Evolutionary conservation across 1,140 invertebrate species (phyloP).

Genomic region (Anthonomus grandis): DNA sequence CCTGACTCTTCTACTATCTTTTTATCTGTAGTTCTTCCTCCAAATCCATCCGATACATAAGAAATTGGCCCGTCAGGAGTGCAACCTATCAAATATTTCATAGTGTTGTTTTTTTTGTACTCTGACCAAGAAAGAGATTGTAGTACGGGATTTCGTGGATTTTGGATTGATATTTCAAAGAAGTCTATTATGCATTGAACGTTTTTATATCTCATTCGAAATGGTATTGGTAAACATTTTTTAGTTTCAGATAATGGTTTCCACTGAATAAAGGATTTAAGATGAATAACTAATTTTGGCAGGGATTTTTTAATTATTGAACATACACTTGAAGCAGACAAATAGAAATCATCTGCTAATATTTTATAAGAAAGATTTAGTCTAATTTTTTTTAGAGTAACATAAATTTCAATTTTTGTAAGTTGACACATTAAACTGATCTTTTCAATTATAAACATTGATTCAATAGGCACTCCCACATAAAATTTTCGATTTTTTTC

Average conservation of each 20-base stretch:
- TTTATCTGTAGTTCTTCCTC: slow-evolving; percentile 45
- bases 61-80: slow-evolving; percentile 49
- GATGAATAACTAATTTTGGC: not conserved
- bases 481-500: no score
- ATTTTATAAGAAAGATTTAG: no score
- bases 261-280: slow-evolving; percentile 16
- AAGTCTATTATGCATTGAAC: slow-evolving; percentile 32
- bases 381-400: no score
- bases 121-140: slow-evolving; percentile 43
- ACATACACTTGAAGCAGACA: no score
- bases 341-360: no score
- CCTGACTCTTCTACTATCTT: slow-evolving; percentile 42
- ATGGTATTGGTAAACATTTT: slow-evolving; percentile 12
- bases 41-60: slow-evolving; percentile 49
- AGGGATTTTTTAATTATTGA: no score
- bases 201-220: slow-evolving; percentile 12
- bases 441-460: no score
- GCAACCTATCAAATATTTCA: slow-evolving; percentile 48
- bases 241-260: not conserved
- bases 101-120: slow-evolving; percentile 47
- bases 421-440: no score
- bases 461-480: no score
- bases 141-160: slow-evolving; percentile 38
- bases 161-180: slow-evolving; percentile 46
- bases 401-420: no score